Conservation (phyloP, 2,113 vertebrate genomes). For the Esox niger region DNA sequence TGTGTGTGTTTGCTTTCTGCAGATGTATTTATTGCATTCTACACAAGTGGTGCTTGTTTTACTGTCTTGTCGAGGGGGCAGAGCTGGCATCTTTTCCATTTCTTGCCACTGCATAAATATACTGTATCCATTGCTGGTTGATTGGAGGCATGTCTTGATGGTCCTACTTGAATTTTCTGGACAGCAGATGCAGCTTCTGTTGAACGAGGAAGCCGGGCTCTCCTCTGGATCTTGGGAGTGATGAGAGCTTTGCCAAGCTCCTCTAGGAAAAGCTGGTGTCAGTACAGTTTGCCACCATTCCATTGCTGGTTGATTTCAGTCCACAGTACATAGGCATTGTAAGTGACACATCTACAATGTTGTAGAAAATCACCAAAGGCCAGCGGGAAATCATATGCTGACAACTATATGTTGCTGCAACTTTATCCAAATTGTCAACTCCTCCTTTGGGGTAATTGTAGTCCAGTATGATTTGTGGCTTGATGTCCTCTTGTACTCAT, state of each 20-base stretch:
- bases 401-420: no score
- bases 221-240: no score
- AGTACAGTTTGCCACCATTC: background rate
- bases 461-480: no score
- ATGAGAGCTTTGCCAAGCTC: background rate
- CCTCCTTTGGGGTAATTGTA: background rate
- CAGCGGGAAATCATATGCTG: background rate
- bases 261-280: background rate
- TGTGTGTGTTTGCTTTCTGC: no score
- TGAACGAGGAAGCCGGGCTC: background rate
- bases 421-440: no score
- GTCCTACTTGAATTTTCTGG: background rate
- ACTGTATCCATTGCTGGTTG: slow-evolving; percentile 9
- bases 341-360: background rate
- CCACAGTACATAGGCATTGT: slow-evolving; percentile 1
- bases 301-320: no score
- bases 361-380: no score
- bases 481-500: background rate
- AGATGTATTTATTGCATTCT: no score
- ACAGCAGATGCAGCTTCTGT: background rate
- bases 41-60: no score
- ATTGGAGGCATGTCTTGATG: slow-evolving; percentile 1
- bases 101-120: background rate
- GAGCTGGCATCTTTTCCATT: no score
- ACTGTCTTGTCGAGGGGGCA: no score